Conservation (phyloP, 2,113 vertebrate species). For the Australoheros scitulus region DNA sequence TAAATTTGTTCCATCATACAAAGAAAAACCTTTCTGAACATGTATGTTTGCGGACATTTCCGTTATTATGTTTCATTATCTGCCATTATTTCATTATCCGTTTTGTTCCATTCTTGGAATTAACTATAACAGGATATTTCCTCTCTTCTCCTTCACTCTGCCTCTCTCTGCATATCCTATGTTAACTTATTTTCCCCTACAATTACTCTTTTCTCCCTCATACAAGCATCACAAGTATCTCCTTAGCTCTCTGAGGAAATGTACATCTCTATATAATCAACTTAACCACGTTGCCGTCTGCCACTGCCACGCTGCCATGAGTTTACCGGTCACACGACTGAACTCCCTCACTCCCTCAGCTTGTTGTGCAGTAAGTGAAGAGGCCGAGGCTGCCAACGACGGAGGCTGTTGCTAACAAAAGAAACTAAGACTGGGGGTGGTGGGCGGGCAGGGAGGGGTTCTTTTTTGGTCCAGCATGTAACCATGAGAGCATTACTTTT, state of each 20-base stretch:
- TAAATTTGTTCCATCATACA: not conserved
- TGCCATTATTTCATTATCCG: not conserved
- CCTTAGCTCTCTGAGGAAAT: conserved; percentile 45
- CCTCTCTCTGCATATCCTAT: conserved; percentile 13
- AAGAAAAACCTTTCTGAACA: not conserved
- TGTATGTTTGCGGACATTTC: not conserved
- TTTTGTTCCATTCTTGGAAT: conserved; percentile 1
- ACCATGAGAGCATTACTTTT: not conserved
- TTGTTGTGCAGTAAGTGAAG: conserved; percentile 35
- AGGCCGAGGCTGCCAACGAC: not conserved
- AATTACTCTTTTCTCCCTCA: conserved; percentile 28
- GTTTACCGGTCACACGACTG: conserved; percentile 54
- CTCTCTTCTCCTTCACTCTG: not conserved
- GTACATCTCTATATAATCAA: conserved; percentile 69
- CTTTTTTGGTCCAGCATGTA: not conserved
- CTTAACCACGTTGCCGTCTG: conserved; percentile 62
- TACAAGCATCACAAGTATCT: conserved; percentile 18
- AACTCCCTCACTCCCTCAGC: conserved; percentile 3
- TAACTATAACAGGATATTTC: not conserved
- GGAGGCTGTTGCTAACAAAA: conserved; percentile 38
- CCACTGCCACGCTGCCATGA: conserved; percentile 48
- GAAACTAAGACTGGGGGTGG: not conserved
- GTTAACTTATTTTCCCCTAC: conserved; percentile 7
- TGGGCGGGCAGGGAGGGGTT: not conserved
- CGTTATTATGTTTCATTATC: not conserved